These are phyloP conservation scores for Heliconius hortense DNA, from an alignment of 2,888 invertebrate genomes.

Conservation along the genomic window DNA sequence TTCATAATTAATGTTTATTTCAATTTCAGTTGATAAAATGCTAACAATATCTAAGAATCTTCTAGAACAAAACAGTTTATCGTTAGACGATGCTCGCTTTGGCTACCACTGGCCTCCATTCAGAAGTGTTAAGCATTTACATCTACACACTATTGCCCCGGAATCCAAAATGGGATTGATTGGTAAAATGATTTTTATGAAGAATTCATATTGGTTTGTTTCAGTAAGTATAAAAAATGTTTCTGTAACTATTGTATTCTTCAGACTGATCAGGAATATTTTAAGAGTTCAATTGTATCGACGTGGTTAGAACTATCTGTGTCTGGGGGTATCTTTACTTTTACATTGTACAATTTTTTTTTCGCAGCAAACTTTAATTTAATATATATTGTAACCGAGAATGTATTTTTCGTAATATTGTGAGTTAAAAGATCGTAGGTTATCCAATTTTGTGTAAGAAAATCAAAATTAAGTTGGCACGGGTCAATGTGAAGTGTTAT, in stretches of 20 bases:
- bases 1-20: background rate
- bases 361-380: no score
- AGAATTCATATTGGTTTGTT: constrained; percentile 91
- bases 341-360: no score
- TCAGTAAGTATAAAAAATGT: constrained; percentile 82
- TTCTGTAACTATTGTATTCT: background rate
- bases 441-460: no score
- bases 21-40: constrained; percentile 84
- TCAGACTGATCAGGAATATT: no score
- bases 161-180: constrained; percentile 87
- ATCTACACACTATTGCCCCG: constrained; percentile 93
- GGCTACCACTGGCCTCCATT: constrained; percentile 98
- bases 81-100: constrained; percentile 65
- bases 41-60: constrained; percentile 74
- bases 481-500: no score
- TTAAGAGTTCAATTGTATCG: no score
- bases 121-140: constrained; percentile 90
- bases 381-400: no score
- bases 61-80: constrained; percentile 74
- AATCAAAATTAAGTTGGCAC: no score
- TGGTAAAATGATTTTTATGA: constrained; percentile 85
- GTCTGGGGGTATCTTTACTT: no score
- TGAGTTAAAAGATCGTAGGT: no score
- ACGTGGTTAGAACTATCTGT: no score
- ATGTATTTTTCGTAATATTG: no score